Conservation (phyloP, 2,797 vertebrate genomes). For the Epinephelus coioides region DNA sequence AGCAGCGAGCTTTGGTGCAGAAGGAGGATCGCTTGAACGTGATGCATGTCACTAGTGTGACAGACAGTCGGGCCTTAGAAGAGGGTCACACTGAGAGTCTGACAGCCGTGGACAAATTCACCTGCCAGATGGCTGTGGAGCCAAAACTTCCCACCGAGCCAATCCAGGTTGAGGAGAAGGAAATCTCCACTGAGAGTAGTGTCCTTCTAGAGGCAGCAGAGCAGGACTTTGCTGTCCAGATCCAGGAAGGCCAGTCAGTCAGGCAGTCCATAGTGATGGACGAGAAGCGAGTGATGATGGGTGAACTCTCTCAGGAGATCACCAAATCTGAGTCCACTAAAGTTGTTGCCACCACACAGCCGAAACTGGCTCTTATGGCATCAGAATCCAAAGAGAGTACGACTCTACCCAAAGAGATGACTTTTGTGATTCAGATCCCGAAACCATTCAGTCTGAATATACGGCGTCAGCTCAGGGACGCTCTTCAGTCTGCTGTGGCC, state of each 20-base stretch:
- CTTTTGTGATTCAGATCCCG: constrained; percentile 83
- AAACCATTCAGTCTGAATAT: constrained; percentile 84
- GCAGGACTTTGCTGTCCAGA: constrained; percentile 89
- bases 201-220: constrained; percentile 83
- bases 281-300: constrained; percentile 86
- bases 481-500: constrained; percentile 89
- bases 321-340: constrained; percentile 75
- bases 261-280: constrained; percentile 89
- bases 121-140: constrained; percentile 82
- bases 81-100: constrained; percentile 85
- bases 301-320: constrained; percentile 82
- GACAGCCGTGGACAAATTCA: constrained; percentile 73
- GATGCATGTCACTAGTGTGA: constrained; percentile 83
- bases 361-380: constrained; percentile 67
- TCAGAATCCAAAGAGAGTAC: constrained; percentile 82
- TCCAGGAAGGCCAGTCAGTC: constrained; percentile 89
- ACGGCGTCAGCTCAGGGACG: constrained; percentile 87
- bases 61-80: constrained; percentile 81
- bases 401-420: constrained; percentile 88
- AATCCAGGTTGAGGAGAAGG: constrained; percentile 82
- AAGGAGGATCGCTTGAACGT: constrained; percentile 87
- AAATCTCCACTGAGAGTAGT: constrained; percentile 85
- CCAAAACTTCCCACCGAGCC: constrained; percentile 83
- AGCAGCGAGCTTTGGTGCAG: constrained; percentile 86
- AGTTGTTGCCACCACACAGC: constrained; percentile 78